Base-by-base conservation (phyloP, 2,113 vertebrate genomes). In the Grallaria varia region DNA sequence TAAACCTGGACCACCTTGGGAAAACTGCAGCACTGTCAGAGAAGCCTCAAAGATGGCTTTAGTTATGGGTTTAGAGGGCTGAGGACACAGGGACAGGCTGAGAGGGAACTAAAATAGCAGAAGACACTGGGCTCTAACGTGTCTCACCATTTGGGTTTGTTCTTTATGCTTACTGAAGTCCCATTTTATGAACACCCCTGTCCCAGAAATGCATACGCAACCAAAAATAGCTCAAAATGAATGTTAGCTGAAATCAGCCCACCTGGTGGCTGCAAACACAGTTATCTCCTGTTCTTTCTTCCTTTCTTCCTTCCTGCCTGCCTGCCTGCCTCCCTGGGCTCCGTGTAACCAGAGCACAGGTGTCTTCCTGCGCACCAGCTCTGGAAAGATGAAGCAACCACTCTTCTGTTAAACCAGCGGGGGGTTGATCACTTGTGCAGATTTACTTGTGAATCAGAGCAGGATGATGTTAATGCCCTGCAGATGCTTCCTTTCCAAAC, bases 161-260 rank as follows among this genome's bases (percentile, higher is more conserved):
- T 83, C 33, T 62, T 95, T 55, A 13, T 40, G 28, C 44, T 67
- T 52, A 62, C 11, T 71, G 2, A 92, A 69, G 21, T n/a, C 24
- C 20, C 7, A 4, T 84, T 92, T 71, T 81, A 75, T 44, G 40
- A 91, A 52, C 27, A 67, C 3, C 27, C 12, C 52, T 68, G 39
- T 47, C 73, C 44, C 2, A 2, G 33, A 33, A 95, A 74, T 21
- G 8, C 5, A 2, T 14, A 37, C 0, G 0, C 33, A 75, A 56
- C 66, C 95, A 81, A 95, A 97, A 97, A 92, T 93, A 92, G 42
- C 76, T 95, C 67, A n/a, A 52, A 87, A 72, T 58, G 1, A 84
- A 60, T 47, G 44, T 49, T 37, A 92, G 47, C 47, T 69, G 31
- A 90, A 93, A n/a, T 62, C 80, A 87, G 86, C 76, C 80, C 89